A percentile compares a stretch with the other conserved stretches of the same genome.
Evolutionary conservation across 2,113 vertebrate genomes (phyloP).

Genomic region (Propithecus coquereli): DNA sequence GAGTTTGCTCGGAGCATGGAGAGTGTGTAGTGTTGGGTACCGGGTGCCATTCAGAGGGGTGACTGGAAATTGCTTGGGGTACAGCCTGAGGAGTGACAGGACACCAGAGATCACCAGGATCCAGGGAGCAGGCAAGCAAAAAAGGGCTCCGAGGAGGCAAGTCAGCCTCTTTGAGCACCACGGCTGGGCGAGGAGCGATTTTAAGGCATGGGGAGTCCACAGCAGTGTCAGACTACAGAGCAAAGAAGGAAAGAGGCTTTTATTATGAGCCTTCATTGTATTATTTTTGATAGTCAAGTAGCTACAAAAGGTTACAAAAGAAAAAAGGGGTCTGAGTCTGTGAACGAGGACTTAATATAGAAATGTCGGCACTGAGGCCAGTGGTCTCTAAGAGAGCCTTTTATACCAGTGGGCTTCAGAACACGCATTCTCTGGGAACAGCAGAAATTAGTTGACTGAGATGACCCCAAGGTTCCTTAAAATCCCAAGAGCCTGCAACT

Average conservation of each 20-base stretch:
- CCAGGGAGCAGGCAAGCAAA: background rate
- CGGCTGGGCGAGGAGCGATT: background rate
- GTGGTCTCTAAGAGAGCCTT: background rate
- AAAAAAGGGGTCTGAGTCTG: background rate
- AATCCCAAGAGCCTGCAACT: background rate
- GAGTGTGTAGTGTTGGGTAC: rapidly evolving
- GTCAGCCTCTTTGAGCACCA: background rate
- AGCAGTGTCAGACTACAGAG: background rate
- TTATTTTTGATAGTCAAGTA: background rate
- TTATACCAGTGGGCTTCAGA: background rate
- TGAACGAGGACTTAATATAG: background rate
- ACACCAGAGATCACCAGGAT: background rate
- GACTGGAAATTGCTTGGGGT: background rate
- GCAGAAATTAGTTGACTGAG: background rate
- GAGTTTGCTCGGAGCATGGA: background rate
- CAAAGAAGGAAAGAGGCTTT: background rate
- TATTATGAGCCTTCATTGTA: background rate
- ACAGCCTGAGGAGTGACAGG: background rate
- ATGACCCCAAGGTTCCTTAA: background rate
- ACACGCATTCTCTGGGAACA: background rate
- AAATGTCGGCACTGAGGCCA: background rate
- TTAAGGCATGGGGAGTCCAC: background rate
- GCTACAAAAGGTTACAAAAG: background rate
- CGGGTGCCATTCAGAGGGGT: background rate
- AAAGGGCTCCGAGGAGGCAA: background rate